Evolutionary conservation across 2,113 vertebrate species (phyloP).

Genomic region (Noctilio leporinus): DNA sequence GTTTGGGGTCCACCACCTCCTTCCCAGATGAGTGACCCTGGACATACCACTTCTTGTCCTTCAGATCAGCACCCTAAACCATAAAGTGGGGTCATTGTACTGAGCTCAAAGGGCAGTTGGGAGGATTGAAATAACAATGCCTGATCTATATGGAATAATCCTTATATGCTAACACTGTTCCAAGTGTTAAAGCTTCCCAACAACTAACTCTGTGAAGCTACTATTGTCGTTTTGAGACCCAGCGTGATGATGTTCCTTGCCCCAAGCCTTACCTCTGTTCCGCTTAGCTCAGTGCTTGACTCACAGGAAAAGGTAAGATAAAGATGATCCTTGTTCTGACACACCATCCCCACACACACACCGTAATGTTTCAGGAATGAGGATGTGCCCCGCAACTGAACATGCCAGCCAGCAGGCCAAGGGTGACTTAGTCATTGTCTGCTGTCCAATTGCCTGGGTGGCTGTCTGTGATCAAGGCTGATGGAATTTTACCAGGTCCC

Average conservation of each 20-base stretch:
- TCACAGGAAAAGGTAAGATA: background rate
- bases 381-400: background rate
- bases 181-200: background rate
- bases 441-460: background rate
- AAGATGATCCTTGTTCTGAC: conserved; percentile 9
- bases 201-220: background rate
- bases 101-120: background rate
- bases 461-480: background rate
- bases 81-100: background rate
- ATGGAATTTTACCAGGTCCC: background rate
- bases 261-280: background rate
- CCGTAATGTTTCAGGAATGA: background rate
- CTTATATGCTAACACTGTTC: background rate
- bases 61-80: background rate
- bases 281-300: background rate
- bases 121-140: background rate
- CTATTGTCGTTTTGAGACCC: background rate
- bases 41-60: background rate
- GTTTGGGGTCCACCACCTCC: background rate
- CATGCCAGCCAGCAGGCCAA: background rate
- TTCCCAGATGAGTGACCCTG: background rate
- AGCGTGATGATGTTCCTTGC: background rate
- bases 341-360: no score
- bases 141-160: background rate
- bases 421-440: background rate